Evolutionary conservation across 2,113 vertebrate genomes (phyloP), one percentile per base, ranked within the genome.

Genomic region (Hemiprocne comata): DNA sequence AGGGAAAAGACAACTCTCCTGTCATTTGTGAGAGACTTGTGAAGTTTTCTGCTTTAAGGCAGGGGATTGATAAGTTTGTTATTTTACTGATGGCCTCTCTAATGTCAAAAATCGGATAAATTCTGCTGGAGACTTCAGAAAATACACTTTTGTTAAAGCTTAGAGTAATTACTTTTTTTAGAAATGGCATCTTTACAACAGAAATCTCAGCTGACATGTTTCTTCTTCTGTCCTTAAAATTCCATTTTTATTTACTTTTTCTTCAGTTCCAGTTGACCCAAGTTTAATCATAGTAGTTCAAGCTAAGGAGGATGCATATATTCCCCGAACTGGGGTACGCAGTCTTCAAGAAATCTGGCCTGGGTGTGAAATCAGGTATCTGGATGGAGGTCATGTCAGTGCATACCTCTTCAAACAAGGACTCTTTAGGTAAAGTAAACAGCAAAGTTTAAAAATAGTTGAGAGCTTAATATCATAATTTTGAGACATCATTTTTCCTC

Each of bases 381-480:
- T 99, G 92, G 98, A 99, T 33, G 99, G 99, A 67, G 99, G 99
- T 86, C 99, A 99, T 94, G 94, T 99, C 96, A 99, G 99, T 92
- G 99, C 99, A 60, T 99, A 99, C 91, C 99, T 99, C 78, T 99
- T 99, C 93, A 99, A 99, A 97, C 99, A 99, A 98, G 99, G 98
- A 62, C 95, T 99, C 65, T 99, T 99, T 97, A 99, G 99, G 99
- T 99, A 95, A 97, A 92, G 19, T 65, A 7, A 78, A 86, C 9
- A 71, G 46, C 18, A 33, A 69, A 42, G 36, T 40, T 78, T 25
- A 48, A 85, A 79, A 51, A 40, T 21, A 71, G 21, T 61, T 69
- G 20, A 61, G 50, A 36, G 21, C 57, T 70, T 67, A 87, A 50
- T 62, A 69, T 13, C 14, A 3, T 51, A 25, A 33, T 36, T 51